Percentiles rank a stretch among this genome's conserved stretches.
Evolutionary conservation across 2,888 invertebrate genomes (phyloP).

Genomic region (Sesamia inferens): DNA sequence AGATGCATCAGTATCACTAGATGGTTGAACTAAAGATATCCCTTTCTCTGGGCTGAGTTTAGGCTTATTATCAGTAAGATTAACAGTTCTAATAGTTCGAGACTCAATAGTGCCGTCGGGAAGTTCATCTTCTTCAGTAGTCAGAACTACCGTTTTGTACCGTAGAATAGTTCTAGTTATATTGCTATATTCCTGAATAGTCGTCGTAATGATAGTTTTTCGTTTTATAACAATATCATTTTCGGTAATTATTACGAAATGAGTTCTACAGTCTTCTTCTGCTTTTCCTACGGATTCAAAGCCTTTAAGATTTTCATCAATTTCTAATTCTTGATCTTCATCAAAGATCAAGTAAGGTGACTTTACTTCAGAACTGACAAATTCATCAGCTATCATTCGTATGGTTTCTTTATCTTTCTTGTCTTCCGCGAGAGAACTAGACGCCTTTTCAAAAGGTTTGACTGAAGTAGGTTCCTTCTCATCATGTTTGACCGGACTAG

Average conservation of each 20-base stretch:
- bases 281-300: conserved; percentile 45
- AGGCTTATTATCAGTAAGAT: conserved; percentile 37
- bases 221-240: conserved; percentile 38
- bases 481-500: no score
- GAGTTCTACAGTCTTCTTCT: conserved; percentile 28
- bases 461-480: background rate
- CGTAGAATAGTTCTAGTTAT: conserved; percentile 22
- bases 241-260: conserved; percentile 26
- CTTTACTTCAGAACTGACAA: conserved; percentile 9
- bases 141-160: conserved; percentile 54
- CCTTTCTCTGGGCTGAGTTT: background rate
- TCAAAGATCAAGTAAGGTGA: conserved; percentile 32
- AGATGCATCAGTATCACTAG: background rate
- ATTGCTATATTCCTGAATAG: conserved; percentile 55
- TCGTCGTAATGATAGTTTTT: conserved; percentile 17
- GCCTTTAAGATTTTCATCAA: conserved; percentile 55
- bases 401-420: conserved; percentile 21
- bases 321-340: conserved; percentile 39
- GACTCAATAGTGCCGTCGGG: conserved; percentile 50
- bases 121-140: conserved; percentile 56
- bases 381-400: background rate
- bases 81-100: conserved; percentile 44
- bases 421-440: background rate
- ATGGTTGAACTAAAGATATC: background rate
- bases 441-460: background rate